A percentile compares a stretch with the other conserved stretches of the same genome.
Evolutionary conservation across 35 echinoderm and acorn worm genomes (phyloP).

Genomic region (Acanthaster planci): DNA sequence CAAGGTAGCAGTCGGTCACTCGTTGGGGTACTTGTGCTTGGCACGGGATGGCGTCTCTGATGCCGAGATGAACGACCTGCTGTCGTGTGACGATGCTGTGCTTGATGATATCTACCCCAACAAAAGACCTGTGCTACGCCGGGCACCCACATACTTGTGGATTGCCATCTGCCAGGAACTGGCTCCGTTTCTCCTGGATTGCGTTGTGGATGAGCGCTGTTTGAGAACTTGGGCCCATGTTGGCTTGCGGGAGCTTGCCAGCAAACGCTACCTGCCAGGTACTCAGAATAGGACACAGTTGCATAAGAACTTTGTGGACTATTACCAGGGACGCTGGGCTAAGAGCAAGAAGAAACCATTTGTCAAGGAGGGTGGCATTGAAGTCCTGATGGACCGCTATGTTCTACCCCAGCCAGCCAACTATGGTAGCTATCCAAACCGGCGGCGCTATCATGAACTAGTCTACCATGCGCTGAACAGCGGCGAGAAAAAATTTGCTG

Average conservation of each 20-base stretch:
- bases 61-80: conserved; percentile 88
- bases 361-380: conserved; percentile 77
- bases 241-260: conserved; percentile 60
- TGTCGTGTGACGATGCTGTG: conserved; percentile 87
- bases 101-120: conserved; percentile 70
- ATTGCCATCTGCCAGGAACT: conserved; percentile 80
- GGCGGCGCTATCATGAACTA: conserved; percentile 74
- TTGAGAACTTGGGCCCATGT: conserved; percentile 64
- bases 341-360: conserved; percentile 87
- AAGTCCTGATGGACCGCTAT: conserved; percentile 72
- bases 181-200: conserved; percentile 65
- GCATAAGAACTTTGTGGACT: conserved; percentile 67
- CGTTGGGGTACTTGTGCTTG: conserved; percentile 60
- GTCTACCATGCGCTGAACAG: conserved; percentile 78
- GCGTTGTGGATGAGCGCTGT: conserved; percentile 47
- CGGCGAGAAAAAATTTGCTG: conserved; percentile 81
- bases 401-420: conserved; percentile 64
- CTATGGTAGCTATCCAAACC: conserved; percentile 68
- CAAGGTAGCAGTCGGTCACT: conserved; percentile 45
- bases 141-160: conserved; percentile 82
- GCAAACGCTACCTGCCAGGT: conserved; percentile 52
- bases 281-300: conserved; percentile 50
- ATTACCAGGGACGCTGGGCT: conserved; percentile 81
- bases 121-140: conserved; percentile 51
- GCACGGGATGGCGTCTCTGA: conserved; percentile 84